phyloP scores from a whole-genome alignment of 2,113 vertebrate genomes.

The Tapirus terrestris region DNA sequence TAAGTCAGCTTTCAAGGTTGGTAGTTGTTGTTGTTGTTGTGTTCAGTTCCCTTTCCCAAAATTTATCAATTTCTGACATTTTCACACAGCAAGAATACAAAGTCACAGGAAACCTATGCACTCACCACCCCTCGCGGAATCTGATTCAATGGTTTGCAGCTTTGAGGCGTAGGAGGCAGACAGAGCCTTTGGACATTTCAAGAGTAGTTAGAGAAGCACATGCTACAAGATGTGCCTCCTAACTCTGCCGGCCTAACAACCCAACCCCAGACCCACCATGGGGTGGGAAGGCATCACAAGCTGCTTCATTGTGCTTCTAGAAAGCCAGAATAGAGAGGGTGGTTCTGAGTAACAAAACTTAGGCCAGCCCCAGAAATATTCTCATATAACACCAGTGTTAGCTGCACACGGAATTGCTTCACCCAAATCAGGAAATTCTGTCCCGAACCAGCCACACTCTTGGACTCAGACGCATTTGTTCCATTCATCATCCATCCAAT shows the following conservation, averaged over 20 bases:
- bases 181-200: slow-evolving; percentile 17
- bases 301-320: slow-evolving; percentile 24
- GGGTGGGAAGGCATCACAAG: background rate
- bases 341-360: slow-evolving; percentile 40
- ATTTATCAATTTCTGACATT: slow-evolving; percentile 69
- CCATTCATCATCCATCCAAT: background rate
- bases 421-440: background rate
- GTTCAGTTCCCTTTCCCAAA: slow-evolving; percentile 61
- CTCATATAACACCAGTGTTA: background rate
- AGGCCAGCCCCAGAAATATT: background rate
- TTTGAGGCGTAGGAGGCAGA: slow-evolving; percentile 60
- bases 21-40: slow-evolving; percentile 29
- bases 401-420: background rate
- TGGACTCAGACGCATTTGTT: background rate
- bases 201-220: slow-evolving; percentile 7
- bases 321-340: slow-evolving; percentile 32
- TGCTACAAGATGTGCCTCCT: slow-evolving; percentile 24
- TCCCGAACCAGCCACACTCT: background rate
- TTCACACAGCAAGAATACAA: slow-evolving; percentile 54
- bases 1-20: slow-evolving; percentile 69
- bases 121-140: background rate
- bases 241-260: background rate
- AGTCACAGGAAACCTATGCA: slow-evolving; percentile 64
- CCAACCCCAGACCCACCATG: background rate
- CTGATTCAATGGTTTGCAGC: slow-evolving; percentile 49